phyloP scores from a whole-genome alignment of 2,797 vertebrate genomes.

The Selene dorsalis region DNA sequence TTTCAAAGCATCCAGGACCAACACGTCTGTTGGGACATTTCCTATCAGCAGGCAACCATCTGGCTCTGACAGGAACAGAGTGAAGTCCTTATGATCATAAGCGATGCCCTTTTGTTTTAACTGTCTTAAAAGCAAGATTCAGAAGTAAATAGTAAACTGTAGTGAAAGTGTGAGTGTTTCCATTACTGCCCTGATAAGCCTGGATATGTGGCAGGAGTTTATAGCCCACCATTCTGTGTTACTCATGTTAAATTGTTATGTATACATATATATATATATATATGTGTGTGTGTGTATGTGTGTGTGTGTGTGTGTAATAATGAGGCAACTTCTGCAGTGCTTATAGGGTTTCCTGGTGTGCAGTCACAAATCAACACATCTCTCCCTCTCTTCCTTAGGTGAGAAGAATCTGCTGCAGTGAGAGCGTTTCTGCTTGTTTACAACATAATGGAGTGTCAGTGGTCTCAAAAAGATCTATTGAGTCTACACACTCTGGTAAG shows the following conservation, averaged over 20 bases:
- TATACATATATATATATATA: too few species aligned
- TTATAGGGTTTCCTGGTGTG: too few species aligned
- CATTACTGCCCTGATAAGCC: neutral
- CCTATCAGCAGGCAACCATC: constrained; percentile 46
- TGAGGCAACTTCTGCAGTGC: neutral
- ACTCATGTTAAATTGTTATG: too few species aligned
- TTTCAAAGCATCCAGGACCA: constrained; percentile 13
- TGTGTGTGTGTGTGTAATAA: too few species aligned
- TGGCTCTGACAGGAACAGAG: constrained; percentile 9
- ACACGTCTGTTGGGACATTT: constrained; percentile 35
- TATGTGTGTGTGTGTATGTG: too few species aligned
- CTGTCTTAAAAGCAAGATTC: neutral
- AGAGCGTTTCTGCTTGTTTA: constrained; percentile 1
- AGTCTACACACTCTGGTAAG: neutral
- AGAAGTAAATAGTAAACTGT: neutral
- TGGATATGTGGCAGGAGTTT: neutral
- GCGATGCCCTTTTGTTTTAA: constrained; percentile 9
- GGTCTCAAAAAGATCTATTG: constrained; percentile 14
- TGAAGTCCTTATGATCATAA: constrained; percentile 13
- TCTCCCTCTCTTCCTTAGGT: neutral
- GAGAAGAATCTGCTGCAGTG: constrained; percentile 1
- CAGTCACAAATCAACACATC: neutral
- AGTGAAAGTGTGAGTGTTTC: neutral
- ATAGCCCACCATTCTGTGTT: neutral
- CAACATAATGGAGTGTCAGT: constrained; percentile 3